Evolutionary conservation across 2,113 vertebrate species (phyloP).

Genomic region (Nycticryphes semicollaris): DNA sequence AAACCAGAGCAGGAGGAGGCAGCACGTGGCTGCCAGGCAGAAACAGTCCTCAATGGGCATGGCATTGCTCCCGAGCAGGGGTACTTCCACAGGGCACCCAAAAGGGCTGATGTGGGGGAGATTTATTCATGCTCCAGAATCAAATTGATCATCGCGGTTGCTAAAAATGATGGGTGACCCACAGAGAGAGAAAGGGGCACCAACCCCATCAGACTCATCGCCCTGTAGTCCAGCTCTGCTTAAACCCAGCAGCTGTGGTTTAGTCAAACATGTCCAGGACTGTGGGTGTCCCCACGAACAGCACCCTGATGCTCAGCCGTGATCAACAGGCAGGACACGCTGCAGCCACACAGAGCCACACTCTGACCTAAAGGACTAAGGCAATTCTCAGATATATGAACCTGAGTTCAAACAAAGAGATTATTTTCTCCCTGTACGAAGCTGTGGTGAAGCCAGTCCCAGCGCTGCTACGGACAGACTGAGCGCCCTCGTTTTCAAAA

Average conservation of each 20-base stretch:
- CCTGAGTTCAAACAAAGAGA: rapidly evolving
- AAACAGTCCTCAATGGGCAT: rapidly evolving
- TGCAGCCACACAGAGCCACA: neutral
- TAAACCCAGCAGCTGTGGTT: rapidly evolving
- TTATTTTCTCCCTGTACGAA: rapidly evolving
- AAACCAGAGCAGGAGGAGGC: rapidly evolving
- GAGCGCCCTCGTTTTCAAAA: neutral
- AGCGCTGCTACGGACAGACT: rapidly evolving
- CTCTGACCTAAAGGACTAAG: neutral
- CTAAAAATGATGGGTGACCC: neutral
- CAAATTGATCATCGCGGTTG: neutral
- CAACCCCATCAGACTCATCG: too few relatives aligned
- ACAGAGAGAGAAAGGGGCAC: neutral
- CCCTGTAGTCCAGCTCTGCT: neutral
- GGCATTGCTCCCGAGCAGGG: neutral
- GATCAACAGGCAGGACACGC: neutral
- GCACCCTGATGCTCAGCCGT: neutral
- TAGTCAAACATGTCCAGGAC: neutral
- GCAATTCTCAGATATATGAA: rapidly evolving
- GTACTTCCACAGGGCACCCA: neutral
- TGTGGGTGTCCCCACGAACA: rapidly evolving
- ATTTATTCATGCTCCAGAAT: neutral
- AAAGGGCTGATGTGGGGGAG: neutral
- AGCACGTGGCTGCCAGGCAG: rapidly evolving
- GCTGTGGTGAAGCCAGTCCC: neutral